phyloP scores from a whole-genome alignment of 2,797 vertebrate genomes.

The Enteromius trimaculatus region DNA sequence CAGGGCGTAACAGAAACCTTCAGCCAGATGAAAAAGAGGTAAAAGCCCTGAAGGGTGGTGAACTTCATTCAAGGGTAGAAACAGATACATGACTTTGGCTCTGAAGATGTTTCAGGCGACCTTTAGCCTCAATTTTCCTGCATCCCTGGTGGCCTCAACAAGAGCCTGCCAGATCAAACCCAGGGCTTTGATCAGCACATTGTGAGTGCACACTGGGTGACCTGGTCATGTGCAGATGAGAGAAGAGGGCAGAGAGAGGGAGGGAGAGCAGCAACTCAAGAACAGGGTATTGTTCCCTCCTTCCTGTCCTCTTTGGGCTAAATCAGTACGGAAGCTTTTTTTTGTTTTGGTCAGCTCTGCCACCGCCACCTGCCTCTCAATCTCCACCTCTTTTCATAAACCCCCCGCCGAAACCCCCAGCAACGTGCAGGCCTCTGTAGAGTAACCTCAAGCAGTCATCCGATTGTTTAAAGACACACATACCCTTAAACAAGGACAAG shows the following conservation, averaged over 20 bases:
- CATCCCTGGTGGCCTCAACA: conserved; percentile 57
- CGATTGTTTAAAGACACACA: conserved; percentile 18
- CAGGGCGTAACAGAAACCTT: conserved; percentile 62
- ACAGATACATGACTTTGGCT: conserved; percentile 56
- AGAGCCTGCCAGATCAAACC: conserved; percentile 33
- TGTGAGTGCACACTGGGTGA: conserved; percentile 69
- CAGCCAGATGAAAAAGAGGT: conserved; percentile 38
- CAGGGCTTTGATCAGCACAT: conserved; percentile 75
- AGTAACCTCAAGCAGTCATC: conserved; percentile 12
- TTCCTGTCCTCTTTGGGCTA: conserved; percentile 75
- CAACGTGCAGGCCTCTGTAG: conserved; percentile 25
- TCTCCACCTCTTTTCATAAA: conserved; percentile 37
- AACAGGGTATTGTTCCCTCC: conserved; percentile 76
- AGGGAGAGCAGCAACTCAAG: conserved; percentile 67
- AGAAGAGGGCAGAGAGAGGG: conserved; percentile 46
- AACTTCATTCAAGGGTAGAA: conserved; percentile 40
- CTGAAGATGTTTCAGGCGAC: conserved; percentile 57
- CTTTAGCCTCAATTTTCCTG: conserved; percentile 53
- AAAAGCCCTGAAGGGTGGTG: conserved; percentile 33
- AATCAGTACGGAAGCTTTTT: conserved; percentile 68
- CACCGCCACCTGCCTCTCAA: conserved; percentile 39
- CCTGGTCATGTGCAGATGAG: conserved; percentile 56
- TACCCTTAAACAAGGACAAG: conserved; percentile 26
- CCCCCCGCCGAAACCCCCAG: conserved; percentile 29
- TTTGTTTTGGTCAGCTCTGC: conserved; percentile 76